Percentiles rank a stretch among this genome's conserved stretches.
These are phyloP conservation scores for Drosophila tripunctata DNA, from an alignment of 2,888 invertebrate genomes.

Conservation along the genomic window DNA sequence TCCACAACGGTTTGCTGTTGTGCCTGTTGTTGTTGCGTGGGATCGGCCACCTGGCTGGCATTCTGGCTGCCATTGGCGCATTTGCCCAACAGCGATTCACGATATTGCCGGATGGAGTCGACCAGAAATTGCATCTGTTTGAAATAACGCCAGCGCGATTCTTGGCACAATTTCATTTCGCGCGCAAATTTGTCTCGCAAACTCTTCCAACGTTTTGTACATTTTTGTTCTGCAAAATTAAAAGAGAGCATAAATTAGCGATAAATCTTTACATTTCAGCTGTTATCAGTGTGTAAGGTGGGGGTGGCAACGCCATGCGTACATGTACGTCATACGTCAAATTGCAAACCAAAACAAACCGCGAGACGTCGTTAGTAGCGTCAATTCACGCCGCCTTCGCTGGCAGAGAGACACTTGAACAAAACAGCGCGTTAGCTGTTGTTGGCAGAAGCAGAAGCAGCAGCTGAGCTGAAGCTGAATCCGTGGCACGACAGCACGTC, in stretches of 20 bases:
- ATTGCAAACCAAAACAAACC: conserved; percentile 75
- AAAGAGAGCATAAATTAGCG: not conserved
- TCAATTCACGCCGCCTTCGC: conserved; percentile 16
- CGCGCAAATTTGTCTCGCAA: conserved; percentile 82
- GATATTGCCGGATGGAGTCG: conserved; percentile 81
- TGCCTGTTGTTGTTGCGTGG: conserved; percentile 79
- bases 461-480: conserved; percentile 57
- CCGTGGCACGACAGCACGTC: conserved; percentile 56
- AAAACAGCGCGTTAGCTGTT: conserved; percentile 62
- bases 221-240: conserved; percentile 78
- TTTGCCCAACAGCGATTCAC: conserved; percentile 81
- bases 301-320: conserved; percentile 55
- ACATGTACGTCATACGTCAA: conserved; percentile 56
- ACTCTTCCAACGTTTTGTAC: conserved; percentile 82
- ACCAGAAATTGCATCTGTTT: conserved; percentile 83
- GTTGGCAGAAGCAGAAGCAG: conserved; percentile 53
- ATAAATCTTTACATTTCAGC: not conserved
- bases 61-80: conserved; percentile 74
- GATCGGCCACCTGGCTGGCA: conserved; percentile 78
- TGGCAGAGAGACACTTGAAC: conserved; percentile 34
- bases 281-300: conserved; percentile 17
- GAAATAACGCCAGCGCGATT: conserved; percentile 82
- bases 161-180: conserved; percentile 82
- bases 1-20: conserved; percentile 81
- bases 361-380: conserved; percentile 51